Evolutionary conservation across 2,113 vertebrate species (phyloP), one percentile per base, ranked within the genome.

Genomic region (Ochotona curzoniae): DNA sequence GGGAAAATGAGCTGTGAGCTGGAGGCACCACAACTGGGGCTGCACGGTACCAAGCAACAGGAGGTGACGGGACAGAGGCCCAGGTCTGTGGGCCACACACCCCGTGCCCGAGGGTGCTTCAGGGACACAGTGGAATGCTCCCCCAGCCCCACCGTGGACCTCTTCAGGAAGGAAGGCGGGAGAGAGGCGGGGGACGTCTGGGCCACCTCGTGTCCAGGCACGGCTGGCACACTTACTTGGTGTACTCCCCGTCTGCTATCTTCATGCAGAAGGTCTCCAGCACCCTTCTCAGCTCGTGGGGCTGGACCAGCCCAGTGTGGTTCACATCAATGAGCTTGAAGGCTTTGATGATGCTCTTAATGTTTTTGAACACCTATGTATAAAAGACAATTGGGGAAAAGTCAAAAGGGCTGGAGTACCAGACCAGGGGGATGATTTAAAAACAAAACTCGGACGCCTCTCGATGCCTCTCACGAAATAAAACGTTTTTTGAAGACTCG

Each of bases 311-410:
- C 32, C 97, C 97, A 2, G 92, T 96, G 80, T 0, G 18, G 93
- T 96, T 98, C 44, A 95, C 96, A 82, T 98, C 97, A 74, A 98
- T 94, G 93, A 98, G 95, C 44, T 94, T 90, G 69, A 98, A 97
- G 71, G 96, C 96, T 78, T 97, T 97, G 75, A 96, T 83, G 44
- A 98, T 10, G 1, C 96, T 97, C 95, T 97, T 97, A 76, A 98
- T 78, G 93, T 98, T 98, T 91, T 92, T 96, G 91, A 96, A 96
- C 51, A 98, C 97, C 98, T 98, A 81, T 15, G 14, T 57, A 61
- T 79, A 64, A 35, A 87, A 93, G 60, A 35, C 30, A 57, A 95
- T 93, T 89, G 70, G 66, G 93, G 38, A 44, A 69, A 95, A 93
- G 96, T 89, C 87, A 90, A 69, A 81, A 92, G 74, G 83, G 9